Base-by-base conservation (phyloP, 2,888 invertebrate genomes). In the Heliconius ethilla region DNA sequence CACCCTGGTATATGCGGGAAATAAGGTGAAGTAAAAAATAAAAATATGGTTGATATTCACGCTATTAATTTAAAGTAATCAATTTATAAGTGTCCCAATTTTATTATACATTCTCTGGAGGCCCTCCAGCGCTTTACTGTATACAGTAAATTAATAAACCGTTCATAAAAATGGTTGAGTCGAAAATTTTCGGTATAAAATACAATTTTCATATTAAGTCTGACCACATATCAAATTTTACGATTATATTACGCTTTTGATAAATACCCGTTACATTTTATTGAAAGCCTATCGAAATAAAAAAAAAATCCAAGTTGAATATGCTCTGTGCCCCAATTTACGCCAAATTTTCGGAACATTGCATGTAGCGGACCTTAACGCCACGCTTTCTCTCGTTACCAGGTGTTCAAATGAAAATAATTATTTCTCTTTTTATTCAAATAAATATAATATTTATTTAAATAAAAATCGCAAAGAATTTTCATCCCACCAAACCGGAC, bases 391-490 rank as follows among this genome's bases (percentile, higher is more conserved):
- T 33, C 33, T 33, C 11, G 37, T 37, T 37, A 1, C 37, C 10
- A 2, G 10, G 0, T 9, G 2, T 7, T 18, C 6, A 51, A 51
- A 18, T 3, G 6, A 18, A 51, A 51, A 51, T 22, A 51, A 51
- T 51, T 51, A 18, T 18, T 51, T 7, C 6, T 6, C 51, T 51
- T 62, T 62, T 63, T 27, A 63, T 63, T 27, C 25, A 27, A 27
- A 63, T 27, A 27, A 63, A 63, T 63, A 63, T 63, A 15, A 33
- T 33, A 33, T 33, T 33, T 33, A 33, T 33, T 33, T 9, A 7
- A 33, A 33, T 33, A 33, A 33, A 33, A 33, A 63, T 55, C 18
- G 51, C 33, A 18, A 67, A 59, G 51, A 72, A 73, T 77, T 77
- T 77, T 66, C 25, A n/a, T 40, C 25, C 2, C 37, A 10, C 63